Base-by-base conservation (phyloP, 2,113 vertebrate genomes). In the Octodon degus region DNA sequence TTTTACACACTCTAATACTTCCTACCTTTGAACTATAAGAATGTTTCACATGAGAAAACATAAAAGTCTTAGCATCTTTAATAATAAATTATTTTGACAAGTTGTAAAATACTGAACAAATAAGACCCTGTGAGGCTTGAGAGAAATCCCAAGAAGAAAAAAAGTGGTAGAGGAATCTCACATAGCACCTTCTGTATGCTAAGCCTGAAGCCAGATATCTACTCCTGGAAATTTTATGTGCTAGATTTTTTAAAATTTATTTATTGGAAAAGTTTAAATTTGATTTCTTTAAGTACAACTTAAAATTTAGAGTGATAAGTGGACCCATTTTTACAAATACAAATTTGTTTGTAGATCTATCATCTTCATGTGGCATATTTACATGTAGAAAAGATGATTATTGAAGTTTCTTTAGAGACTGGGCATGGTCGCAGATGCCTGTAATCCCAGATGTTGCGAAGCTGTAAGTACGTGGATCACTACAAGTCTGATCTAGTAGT, bases 41-140 rank as follows among this genome's bases (percentile, higher is more conserved):
- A 89, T 60, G 8, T 86, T 91, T 89, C 20, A 79, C 20, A 74
- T 55, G 55, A 93, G 79, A 89, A 94, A 83, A 40, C 12, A 80
- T 65, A 32, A 79, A 84, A 37, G 16, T 34, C 34, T 83, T 90
- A 86, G 27, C 32, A 94, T 58, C 43, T 93, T 19, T 77, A 70
- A 32, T 34, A 96, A 40, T 72, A 83, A 72, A 67, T 2, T 81
- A 93, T 86, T 43, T 65, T 32, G 77, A 68, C 17, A 17, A 4
- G 63, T 34, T 89, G 17, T 83, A 86, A 96, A 86, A 62, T 16
- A 50, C 7, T 55, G 16, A 91, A 25, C 58, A 91, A 86, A 83
- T 40, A 68, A 67, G 77, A 25, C 14, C 63, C 16, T 79, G 0
- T 50, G 37, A 86, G 16, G 68, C 4, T 77, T 91, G 12, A 7